Evolutionary conservation across 2,113 vertebrate species (phyloP), one percentile per base, ranked within the genome.

Genomic region (Hyaena hyaena): DNA sequence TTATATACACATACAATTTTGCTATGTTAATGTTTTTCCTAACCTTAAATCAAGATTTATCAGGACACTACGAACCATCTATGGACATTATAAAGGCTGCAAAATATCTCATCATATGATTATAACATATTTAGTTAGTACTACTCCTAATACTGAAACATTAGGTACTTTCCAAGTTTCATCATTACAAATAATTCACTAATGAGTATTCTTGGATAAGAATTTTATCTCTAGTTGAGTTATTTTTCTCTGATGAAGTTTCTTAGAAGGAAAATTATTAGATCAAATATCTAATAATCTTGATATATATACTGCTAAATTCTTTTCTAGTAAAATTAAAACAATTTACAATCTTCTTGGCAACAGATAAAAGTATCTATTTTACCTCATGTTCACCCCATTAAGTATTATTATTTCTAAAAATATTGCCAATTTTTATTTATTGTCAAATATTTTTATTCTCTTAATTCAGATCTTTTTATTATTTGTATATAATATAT

Each of bases 291-390:
- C 39, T 39, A 39, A 39, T 39, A 39, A 66, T 71, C 63, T 90
- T 84, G 68, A 92, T 65, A 76, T 7, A 68, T 58, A 73, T 33
- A 39, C 39, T 71, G 19, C 7, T 63, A 94, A 85, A 92, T 94
- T 90, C 24, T 28, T 66, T 92, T 77, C 65, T 35, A 90, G 80
- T 73, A 96, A 73, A 28, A 95, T n/a, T 79, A 85, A 94, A 95
- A 35, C 17, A 89, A 84, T 68, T 86, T 87, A 76, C 15, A 88
- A 33, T 81, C 45, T 79, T 4, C n/a, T 39, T 71, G 61, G 33
- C n/a, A 94, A 79, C 21, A 95, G 48, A 92, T 61, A n/a, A 93
- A 82, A 91, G 26, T 92, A 58, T 0, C 24, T 21, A 45, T 50
- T 10, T 95, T 76, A 83, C 3, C 8, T 53, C 9, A 39, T 45